Evolutionary conservation across 1,140 invertebrate species (phyloP), one percentile per base, ranked within the genome.

Genomic region (Liolophura sinensis): DNA sequence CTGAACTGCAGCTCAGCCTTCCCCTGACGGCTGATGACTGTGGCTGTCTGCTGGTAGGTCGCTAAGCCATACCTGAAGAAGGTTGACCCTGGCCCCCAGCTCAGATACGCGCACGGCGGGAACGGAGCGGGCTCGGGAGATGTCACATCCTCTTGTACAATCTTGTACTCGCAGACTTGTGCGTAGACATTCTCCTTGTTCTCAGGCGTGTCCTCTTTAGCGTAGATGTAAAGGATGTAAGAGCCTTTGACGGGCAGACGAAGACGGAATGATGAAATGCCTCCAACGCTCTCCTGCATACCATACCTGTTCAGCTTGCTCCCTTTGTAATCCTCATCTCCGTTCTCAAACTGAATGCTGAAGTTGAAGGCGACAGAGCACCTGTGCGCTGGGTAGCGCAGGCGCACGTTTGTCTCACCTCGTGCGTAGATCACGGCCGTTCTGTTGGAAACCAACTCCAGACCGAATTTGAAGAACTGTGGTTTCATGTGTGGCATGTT

Each of bases 401-500:
- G 70, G 22, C 76, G 65, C 25, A 83, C 74, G 65, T 77, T 80
- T 20, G 77, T 72, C 64, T 83, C 81, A n/a, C 78, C 81, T 24
- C 79, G 66, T 20, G 74, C 73, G 60, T 74, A 71, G 57, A 82
- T 79, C 9, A 84, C 81, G 5, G 82, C 82, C 18, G 81, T 80
- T 24, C 77, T 70, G 65, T 84, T 80, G 52, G 78, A 82, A 16
- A 82, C 75, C 73, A 85, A 82, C 66, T 84, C 81, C 27, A 85
- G 72, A 40, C 80, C 80, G 69, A 84, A 83, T 64, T 84, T 84
- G 76, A 85, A 85, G 73, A 85, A 85, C 60, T 81, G 79, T 40
- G 81, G 81, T 60, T 85, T 85, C 73, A 85, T 83, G 64, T 83
- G 83, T 3, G 83, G 82, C 68, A 84, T 80, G 63, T 81, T 78